Evolutionary conservation across 2,113 vertebrate genomes (phyloP), one percentile per base, ranked within the genome.

Genomic region (Aphyosemion australe): DNA sequence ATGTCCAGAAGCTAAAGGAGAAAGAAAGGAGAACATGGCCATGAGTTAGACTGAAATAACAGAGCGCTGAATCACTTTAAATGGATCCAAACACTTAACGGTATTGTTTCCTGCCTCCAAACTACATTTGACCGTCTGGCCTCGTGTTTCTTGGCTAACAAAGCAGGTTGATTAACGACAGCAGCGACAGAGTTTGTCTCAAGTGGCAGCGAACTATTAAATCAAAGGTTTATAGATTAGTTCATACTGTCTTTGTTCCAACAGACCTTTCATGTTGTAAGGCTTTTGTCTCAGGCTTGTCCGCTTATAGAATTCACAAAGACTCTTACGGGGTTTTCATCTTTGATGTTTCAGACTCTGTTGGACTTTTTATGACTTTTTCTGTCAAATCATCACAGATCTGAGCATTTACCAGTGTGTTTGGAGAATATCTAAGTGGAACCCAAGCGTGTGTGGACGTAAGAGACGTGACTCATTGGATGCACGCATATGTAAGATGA

Each of bases 1-100:
- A 99, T 95, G 84, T 99, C 96, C 80, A 99, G 78, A 45, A 98
- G 93, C 97, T 99, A 83, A 71, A 50, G 5, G 20, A 31, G 6
- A 84, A 78, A 61, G 70, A 55, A 76, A n/a, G 48, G 50, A 84
- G 74, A 80, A 63, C 66, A 8, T 26, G 14, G 76, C 16, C 4
- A 42, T 12, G 1, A 20, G 53, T 64, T 26, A 43, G 51, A 67
- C 4, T 18, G 18, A 11, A 34, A 46, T 9, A 54, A 15, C 8
- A 12, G 14, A 67, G 54, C 60, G 31, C 26, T 53, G 2, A 70
- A 69, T 69, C n/a, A 64, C 32, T 59, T 75, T 37, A 50, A 49
- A 68, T 54, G 20, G 45, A 76, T 62, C 12, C n/a, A 13, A 56
- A 72, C 54, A 63, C 45, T 72, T 55, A 31, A 64, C 15, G 51